Percentiles rank a stretch among this genome's conserved stretches.
Evolutionary conservation across 2,888 invertebrate genomes (phyloP).

Genomic region (Prosopocoilus inquinatus): DNA sequence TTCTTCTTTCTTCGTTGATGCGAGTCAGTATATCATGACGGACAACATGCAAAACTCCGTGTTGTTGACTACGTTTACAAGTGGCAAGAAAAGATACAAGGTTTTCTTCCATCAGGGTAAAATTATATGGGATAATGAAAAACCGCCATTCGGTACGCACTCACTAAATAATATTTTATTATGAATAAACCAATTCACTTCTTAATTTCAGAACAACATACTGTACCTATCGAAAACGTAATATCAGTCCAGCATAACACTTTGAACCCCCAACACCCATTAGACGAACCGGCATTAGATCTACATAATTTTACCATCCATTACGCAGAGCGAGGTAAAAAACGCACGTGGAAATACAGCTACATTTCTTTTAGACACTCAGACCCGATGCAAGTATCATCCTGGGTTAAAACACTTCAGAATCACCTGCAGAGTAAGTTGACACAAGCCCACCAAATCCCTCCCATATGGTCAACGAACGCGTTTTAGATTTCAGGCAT

Average conservation of each 20-base stretch:
- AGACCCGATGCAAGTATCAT: constrained; percentile 60
- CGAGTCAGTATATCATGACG: constrained; percentile 5
- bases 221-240: constrained; percentile 57
- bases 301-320: constrained; percentile 60
- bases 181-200: neutral
- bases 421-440: constrained; percentile 55
- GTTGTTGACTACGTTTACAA: constrained; percentile 55
- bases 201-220: constrained; percentile 53
- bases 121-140: constrained; percentile 63
- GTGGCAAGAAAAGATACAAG: constrained; percentile 60
- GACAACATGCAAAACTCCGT: constrained; percentile 42
- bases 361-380: constrained; percentile 59
- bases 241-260: constrained; percentile 55
- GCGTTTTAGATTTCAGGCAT: constrained; percentile 49
- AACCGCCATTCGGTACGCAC: constrained; percentile 56
- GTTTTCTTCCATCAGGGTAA: constrained; percentile 63
- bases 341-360: constrained; percentile 60
- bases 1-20: no score
- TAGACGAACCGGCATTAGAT: constrained; percentile 41
- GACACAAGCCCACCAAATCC: neutral
- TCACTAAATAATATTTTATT: constrained; percentile 2
- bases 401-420: constrained; percentile 62
- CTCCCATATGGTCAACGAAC: constrained; percentile 23
- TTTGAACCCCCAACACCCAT: constrained; percentile 44
- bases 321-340: constrained; percentile 57